phyloP scores from a whole-genome alignment of 2,113 vertebrate species.

The Phyllopteryx taeniolatus region DNA sequence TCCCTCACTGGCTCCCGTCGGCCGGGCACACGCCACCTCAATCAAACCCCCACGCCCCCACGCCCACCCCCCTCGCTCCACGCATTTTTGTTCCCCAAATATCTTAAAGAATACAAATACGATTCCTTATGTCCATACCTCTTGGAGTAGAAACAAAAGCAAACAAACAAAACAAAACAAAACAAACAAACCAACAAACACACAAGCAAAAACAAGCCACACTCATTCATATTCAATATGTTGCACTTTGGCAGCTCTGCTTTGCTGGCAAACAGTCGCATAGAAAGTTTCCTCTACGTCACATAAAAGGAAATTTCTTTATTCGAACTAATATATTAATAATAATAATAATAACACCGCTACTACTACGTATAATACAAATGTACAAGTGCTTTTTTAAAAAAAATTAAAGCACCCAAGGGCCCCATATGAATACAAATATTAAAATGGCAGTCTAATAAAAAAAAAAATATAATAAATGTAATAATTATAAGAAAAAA shows the following conservation, averaged over 20 bases:
- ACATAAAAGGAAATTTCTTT: slow-evolving; percentile 22
- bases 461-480: slow-evolving; percentile 5
- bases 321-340: background rate
- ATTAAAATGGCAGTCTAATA: background rate
- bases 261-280: slow-evolving; percentile 36
- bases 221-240: slow-evolving; percentile 39
- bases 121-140: background rate
- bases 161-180: background rate
- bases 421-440: background rate
- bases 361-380: background rate
- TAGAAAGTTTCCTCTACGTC: slow-evolving; percentile 18
- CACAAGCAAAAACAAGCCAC: too few species aligned
- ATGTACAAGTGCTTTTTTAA: background rate
- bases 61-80: slow-evolving; percentile 44
- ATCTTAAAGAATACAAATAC: background rate
- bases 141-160: slow-evolving; percentile 15
- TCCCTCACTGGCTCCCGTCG: slow-evolving; percentile 98
- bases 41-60: slow-evolving; percentile 81
- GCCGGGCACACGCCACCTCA: slow-evolving; percentile 99
- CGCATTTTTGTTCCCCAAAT: background rate
- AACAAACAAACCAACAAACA: background rate
- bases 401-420: background rate
- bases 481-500: slow-evolving; percentile 7
- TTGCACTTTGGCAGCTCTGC: slow-evolving; percentile 20
- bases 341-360: background rate